Evolutionary conservation across 1,140 invertebrate species (phyloP).

Genomic region (Theocolax elegans): DNA sequence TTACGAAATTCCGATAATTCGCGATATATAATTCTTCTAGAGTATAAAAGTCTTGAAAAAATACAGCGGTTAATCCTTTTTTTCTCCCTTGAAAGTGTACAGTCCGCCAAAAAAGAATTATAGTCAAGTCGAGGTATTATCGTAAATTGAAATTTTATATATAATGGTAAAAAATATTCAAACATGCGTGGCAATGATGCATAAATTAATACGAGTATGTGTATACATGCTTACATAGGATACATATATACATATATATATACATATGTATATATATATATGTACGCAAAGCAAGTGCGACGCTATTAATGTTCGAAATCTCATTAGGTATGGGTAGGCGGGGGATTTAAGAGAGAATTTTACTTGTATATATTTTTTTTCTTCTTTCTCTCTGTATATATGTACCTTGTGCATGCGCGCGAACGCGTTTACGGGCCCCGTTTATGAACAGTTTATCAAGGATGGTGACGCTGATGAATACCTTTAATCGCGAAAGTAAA

Average conservation of each 20-base stretch:
- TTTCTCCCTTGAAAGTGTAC: background rate
- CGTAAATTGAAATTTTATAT: constrained; percentile 38
- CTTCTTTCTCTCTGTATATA: too few species aligned
- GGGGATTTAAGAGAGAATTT: constrained; percentile 12
- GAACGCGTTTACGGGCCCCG: background rate
- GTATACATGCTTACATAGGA: background rate
- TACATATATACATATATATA: too few species aligned
- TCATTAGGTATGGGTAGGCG: constrained; percentile 35
- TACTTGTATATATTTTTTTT: constrained; percentile 10
- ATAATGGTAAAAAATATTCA: constrained; percentile 32
- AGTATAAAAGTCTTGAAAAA: constrained; percentile 5
- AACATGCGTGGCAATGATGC: constrained; percentile 10
- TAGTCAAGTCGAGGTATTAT: constrained; percentile 17
- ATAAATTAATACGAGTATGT: constrained; percentile 27
- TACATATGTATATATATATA: too few species aligned
- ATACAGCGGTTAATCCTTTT: background rate
- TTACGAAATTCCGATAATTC: too few species aligned
- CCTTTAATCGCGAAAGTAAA: constrained; percentile 30
- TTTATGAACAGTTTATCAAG: constrained; percentile 36
- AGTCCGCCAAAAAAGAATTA: constrained; percentile 10
- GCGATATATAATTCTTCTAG: constrained; percentile 9
- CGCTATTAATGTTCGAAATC: constrained; percentile 20
- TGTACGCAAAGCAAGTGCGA: background rate
- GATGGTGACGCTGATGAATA: constrained; percentile 30
- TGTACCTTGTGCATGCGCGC: too few species aligned